A percentile compares a stretch with the other conserved stretches of the same genome.
These are phyloP conservation scores for Megastigmus dorsalis DNA, from an alignment of 2,888 invertebrate species.

Conservation along the genomic window DNA sequence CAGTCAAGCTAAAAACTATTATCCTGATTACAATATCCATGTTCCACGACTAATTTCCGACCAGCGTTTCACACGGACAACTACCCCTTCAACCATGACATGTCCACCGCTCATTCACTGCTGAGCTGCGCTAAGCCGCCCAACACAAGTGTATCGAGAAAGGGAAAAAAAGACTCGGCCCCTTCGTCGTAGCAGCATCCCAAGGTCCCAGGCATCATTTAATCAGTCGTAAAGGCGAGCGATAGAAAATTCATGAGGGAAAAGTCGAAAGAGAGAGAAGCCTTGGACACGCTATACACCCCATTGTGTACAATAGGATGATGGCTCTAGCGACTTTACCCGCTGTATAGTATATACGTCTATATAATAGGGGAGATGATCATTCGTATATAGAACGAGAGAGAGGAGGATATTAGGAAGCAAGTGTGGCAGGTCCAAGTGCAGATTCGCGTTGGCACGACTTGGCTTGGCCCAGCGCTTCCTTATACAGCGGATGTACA, in stretches of 20 bases:
- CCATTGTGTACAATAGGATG: conserved; percentile 45
- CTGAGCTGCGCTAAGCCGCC: too few relatives aligned
- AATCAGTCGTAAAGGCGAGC: conserved; percentile 62
- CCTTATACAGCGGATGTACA: neutral
- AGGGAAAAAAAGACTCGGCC: conserved; percentile 23
- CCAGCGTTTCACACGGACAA: too few relatives aligned
- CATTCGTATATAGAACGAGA: neutral
- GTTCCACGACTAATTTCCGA: too few relatives aligned
- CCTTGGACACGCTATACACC: conserved; percentile 44
- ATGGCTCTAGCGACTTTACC: conserved; percentile 30
- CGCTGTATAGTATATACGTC: conserved; percentile 33
- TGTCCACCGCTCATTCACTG: neutral
- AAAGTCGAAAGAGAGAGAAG: conserved; percentile 32
- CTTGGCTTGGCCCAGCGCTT: too few relatives aligned
- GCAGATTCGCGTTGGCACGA: neutral
- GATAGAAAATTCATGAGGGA: conserved; percentile 71
- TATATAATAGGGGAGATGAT: conserved; percentile 25
- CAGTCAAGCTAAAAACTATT: too few relatives aligned
- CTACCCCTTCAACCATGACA: too few relatives aligned
- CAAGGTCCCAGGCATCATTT: conserved; percentile 63
- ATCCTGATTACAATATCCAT: too few relatives aligned
- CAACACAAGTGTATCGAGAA: too few relatives aligned
- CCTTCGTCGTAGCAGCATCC: too few relatives aligned
- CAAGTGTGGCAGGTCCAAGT: neutral
- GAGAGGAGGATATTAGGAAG: neutral